A percentile compares a stretch with the other conserved stretches of the same genome.
These are phyloP conservation scores for Drosophila fungiperda DNA, from an alignment of 2,888 invertebrate species.

Conservation along the genomic window DNA sequence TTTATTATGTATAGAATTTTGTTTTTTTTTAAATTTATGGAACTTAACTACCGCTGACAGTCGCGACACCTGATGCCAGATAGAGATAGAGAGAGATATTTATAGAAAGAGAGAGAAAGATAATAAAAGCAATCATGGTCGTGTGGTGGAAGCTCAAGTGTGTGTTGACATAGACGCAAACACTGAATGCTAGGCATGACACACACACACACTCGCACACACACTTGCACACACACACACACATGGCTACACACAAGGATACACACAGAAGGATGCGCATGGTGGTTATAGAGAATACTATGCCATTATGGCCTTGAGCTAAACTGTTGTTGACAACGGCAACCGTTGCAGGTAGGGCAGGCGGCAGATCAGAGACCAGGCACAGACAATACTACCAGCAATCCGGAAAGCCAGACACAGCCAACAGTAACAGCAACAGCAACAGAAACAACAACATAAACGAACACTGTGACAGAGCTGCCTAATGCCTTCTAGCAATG, in stretches of 20 bases:
- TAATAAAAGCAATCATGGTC: constrained; percentile 74
- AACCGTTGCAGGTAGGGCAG: constrained; percentile 29
- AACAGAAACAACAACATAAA: constrained; percentile 16
- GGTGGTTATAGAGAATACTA: constrained; percentile 67
- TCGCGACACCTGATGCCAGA: constrained; percentile 54
- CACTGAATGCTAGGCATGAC: constrained; percentile 40
- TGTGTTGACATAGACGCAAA: constrained; percentile 72
- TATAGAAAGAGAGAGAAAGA: constrained; percentile 53
- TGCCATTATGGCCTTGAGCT: constrained; percentile 75
- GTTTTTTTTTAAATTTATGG: constrained; percentile 25
- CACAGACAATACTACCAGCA: constrained; percentile 64
- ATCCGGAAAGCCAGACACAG: constrained; percentile 71
- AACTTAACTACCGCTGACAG: constrained; percentile 64
- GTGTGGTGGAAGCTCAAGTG: constrained; percentile 78
- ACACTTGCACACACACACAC: constrained; percentile 20
- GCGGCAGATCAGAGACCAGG: constrained; percentile 22
- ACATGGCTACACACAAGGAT: constrained; percentile 13
- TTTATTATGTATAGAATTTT: not conserved
- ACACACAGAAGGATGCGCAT: constrained; percentile 42
- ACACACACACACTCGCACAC: constrained; percentile 16
- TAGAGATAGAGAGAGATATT: constrained; percentile 8
- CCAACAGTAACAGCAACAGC: constrained; percentile 2
- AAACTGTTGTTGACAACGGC: constrained; percentile 78
- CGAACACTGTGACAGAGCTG: constrained; percentile 23
- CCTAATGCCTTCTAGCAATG: constrained; percentile 34